Percentiles rank a stretch among this genome's conserved stretches.
Evolutionary conservation across 2,888 invertebrate genomes (phyloP).

Genomic region (Branchipolynoe longqiensis): DNA sequence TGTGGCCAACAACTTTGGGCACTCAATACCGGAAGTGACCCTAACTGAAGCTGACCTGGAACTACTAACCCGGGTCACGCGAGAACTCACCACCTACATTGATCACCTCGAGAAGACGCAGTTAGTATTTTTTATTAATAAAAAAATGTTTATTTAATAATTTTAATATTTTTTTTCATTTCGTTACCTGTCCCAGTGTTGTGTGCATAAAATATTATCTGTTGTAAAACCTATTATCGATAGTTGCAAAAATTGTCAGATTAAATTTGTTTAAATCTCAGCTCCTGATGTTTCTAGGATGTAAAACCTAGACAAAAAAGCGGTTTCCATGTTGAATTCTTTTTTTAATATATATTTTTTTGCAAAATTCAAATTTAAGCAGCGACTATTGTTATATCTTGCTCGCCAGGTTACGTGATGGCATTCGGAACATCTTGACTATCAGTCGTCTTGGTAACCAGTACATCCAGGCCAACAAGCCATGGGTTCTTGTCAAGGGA

Average conservation of each 20-base stretch:
- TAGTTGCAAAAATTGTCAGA: too few relatives aligned
- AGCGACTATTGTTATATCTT: too few relatives aligned
- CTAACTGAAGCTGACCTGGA: conserved; percentile 87
- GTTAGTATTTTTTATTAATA: conserved; percentile 67
- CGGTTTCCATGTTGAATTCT: too few relatives aligned
- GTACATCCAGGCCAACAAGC: conserved; percentile 96
- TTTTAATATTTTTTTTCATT: background rate
- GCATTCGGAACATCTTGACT: conserved; percentile 90
- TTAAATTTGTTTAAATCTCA: too few relatives aligned
- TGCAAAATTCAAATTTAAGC: too few relatives aligned
- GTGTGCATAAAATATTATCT: background rate
- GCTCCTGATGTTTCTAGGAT: too few relatives aligned
- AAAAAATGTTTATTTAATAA: background rate
- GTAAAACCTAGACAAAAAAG: too few relatives aligned
- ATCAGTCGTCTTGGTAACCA: conserved; percentile 97
- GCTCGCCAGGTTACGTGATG: conserved; percentile 87
- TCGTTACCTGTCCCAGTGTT: background rate
- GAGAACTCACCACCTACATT: conserved; percentile 77
- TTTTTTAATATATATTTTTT: too few relatives aligned
- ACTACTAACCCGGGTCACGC: conserved; percentile 86
- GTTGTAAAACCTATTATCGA: too few relatives aligned
- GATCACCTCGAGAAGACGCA: conserved; percentile 78
- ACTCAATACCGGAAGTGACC: conserved; percentile 86
- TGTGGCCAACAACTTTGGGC: conserved; percentile 90
- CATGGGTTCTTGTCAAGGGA: conserved; percentile 95